Evolutionary conservation across 2,888 invertebrate species (phyloP).

Genomic region (Caenorhabditis zanzibari): DNA sequence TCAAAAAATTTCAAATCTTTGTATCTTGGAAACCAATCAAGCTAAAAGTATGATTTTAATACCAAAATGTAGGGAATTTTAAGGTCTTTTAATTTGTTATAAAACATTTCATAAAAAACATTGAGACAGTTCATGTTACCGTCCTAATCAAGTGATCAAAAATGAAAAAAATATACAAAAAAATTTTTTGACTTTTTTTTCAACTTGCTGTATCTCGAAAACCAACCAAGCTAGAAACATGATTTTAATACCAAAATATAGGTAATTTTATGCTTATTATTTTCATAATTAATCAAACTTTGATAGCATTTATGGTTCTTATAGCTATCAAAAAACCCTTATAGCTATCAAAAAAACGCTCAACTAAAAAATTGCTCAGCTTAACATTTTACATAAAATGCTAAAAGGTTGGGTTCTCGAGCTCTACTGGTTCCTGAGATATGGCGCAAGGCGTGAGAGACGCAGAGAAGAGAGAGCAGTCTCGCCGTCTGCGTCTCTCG

Average conservation of each 20-base stretch:
- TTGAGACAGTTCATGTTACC: not conserved
- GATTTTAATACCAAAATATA: no score
- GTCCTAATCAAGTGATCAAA: no score
- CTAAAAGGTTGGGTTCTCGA: not conserved
- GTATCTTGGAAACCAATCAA: not conserved
- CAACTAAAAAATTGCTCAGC: not conserved
- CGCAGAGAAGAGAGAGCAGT: not conserved
- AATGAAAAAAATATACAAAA: no score
- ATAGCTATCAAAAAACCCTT: not conserved
- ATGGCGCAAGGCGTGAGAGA: not conserved
- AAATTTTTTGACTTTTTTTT: not conserved
- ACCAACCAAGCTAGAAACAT: not conserved
- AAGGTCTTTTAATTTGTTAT: not conserved
- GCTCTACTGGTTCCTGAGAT: not conserved
- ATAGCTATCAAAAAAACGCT: not conserved
- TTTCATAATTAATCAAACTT: no score
- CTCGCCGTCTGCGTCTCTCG: not conserved
- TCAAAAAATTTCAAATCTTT: no score
- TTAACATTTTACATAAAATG: not conserved
- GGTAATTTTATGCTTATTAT: no score
- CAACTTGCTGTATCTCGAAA: not conserved
- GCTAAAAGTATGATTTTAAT: not conserved
- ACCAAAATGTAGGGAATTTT: constrained; percentile 7
- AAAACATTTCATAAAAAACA: not conserved
- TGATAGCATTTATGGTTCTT: no score